Evolutionary conservation across 2,797 vertebrate genomes (phyloP), one percentile per base, ranked within the genome.

Genomic region (Phrynocephalus vlangalii): DNA sequence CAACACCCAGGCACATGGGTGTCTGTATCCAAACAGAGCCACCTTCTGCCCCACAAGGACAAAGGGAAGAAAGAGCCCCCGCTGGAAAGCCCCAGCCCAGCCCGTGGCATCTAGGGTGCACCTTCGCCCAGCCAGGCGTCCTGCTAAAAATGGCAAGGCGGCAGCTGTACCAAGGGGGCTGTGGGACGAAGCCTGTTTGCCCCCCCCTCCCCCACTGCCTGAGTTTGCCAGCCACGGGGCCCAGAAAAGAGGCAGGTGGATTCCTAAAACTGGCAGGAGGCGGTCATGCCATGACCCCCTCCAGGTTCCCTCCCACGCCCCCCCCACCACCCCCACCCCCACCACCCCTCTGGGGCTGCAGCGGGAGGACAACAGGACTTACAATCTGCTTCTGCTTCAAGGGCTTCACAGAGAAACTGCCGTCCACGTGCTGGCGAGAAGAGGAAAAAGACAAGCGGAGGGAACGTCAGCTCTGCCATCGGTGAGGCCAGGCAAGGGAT

Each of bases 341-440:
- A 60, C 26, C 11, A 56, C 1, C 24, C 18, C 30, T 38, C 9
- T 16, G 38, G 16, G 16, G 20, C 0, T 24, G 33, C 0, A 91
- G 3, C 7, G 82, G 84, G 3, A 80, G 9, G 52, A 33, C 82
- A 30, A 15, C 18, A 9, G 84, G 92, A 97, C 97, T 98, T 94
- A 98, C 97, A 0, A 98, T 97, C 87, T 98, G 97, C 93, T 98
- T 98, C 96, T 98, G 97, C 83, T 98, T 98, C 67, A 97, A 91
- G 0, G 97, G 97, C 75, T 97, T 97, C 96, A 97, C 97, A 0
- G 97, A 97, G 92, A 96, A 97, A 90, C 97, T 97, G 90, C 97
- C 97, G 7, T 97, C 97, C 0, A 97, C 94, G 0, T 97, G 97
- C 97, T 97, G 86, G 16, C 1, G 73, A 85, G 81, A 28, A 33